A percentile compares a stretch with the other conserved stretches of the same genome.
Evolutionary conservation across 2,113 vertebrate species (phyloP).

Genomic region (Pelodiscus sinensis): DNA sequence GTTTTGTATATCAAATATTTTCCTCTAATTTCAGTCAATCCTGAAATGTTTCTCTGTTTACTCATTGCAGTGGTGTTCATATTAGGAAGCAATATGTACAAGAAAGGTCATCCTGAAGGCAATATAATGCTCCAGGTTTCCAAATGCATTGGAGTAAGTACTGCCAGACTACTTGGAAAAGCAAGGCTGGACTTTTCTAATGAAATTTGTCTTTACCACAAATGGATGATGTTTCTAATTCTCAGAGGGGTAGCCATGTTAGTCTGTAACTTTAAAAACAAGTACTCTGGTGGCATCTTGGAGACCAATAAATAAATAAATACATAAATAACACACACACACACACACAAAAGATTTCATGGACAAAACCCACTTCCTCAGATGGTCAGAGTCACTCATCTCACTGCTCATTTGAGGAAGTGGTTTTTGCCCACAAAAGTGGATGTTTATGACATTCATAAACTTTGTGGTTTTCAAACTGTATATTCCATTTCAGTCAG

Average conservation of each 20-base stretch:
- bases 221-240: neutral
- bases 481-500: neutral
- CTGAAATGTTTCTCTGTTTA: slow-evolving; percentile 16
- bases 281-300: no score
- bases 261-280: no score
- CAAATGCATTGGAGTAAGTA: slow-evolving; percentile 91
- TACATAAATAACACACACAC: no score
- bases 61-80: slow-evolving; percentile 88
- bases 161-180: neutral
- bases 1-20: neutral
- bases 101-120: slow-evolving; percentile 89
- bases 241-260: no score
- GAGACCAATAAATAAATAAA: no score
- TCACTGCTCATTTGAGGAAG: no score
- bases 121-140: slow-evolving; percentile 89
- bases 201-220: neutral
- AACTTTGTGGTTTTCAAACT: neutral
- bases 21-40: neutral
- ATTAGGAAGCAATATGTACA: slow-evolving; percentile 89
- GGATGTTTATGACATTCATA: neutral
- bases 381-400: no score
- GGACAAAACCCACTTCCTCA: no score
- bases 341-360: no score
- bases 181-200: neutral
- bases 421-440: no score